Evolutionary conservation across 2,113 vertebrate species (phyloP).

Genomic region (Penelope pileata): DNA sequence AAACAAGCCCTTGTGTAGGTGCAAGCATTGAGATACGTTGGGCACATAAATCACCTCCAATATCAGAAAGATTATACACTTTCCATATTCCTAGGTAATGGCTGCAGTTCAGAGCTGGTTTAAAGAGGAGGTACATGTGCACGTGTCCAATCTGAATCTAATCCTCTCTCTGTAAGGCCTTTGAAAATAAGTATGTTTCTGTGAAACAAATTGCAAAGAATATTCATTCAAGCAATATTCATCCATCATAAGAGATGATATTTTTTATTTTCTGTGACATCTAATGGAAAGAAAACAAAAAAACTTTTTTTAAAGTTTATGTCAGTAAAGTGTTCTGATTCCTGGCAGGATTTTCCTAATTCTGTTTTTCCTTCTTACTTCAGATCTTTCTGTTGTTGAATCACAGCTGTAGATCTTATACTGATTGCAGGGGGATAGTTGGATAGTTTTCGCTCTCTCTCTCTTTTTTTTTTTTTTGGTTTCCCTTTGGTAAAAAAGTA

Average conservation of each 20-base stretch:
- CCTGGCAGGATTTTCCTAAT: slow-evolving; percentile 57
- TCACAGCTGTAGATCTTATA: slow-evolving; percentile 70
- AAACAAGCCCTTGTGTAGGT: not conserved
- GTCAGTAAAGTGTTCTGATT: not conserved
- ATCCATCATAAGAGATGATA: not conserved
- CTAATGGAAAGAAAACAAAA: not conserved
- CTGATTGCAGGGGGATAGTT: slow-evolving; percentile 51
- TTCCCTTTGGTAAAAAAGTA: not conserved
- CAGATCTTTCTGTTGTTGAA: slow-evolving; percentile 60
- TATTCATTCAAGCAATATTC: not conserved
- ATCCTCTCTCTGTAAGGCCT: not conserved
- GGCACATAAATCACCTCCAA: not conserved
- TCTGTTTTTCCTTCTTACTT: slow-evolving; percentile 31
- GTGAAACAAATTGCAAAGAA: not conserved
- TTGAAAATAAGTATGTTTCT: not conserved
- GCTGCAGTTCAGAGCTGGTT: not conserved
- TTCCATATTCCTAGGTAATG: rapidly evolving
- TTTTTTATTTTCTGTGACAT: not conserved
- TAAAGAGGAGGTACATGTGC: not conserved
- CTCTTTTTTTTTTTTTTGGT: not conserved
- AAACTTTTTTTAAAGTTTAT: not conserved
- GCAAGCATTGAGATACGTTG: not conserved
- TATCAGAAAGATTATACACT: not conserved
- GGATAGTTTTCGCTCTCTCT: no score
- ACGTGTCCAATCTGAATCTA: not conserved